Base-by-base conservation (phyloP, 2,797 vertebrate genomes). In the Premnoplex brunnescens region DNA sequence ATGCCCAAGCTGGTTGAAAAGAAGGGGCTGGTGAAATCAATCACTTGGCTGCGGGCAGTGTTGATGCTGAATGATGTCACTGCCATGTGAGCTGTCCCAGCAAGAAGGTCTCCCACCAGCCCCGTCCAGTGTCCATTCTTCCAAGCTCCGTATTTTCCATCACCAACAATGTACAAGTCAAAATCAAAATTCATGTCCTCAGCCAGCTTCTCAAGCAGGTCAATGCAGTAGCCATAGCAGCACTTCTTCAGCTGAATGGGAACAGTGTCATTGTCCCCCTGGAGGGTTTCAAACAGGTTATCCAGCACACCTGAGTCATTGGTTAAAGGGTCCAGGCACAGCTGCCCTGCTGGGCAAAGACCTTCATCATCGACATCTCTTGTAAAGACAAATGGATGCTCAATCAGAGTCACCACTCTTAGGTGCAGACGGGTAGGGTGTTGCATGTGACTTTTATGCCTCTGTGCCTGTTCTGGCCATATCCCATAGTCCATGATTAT, bases 1-100 rank as follows among this genome's bases (percentile, higher is more conserved):
- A 99, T 99, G 76, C 99, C 99, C 97, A 99, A 95, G 96, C 99
- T 99, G 89, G 99, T 99, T 85, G 99, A 99, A 98, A 99, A 99
- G 97, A 99, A 99, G 23, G 99, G 99, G 27, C 99, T 99, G 73
- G 99, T 99, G 97, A 99, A 99, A 97, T 99, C 99, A 80, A 99
- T 99, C 86, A 99, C 99, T 96, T 99, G 99, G 97, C 99, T 99
- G 69, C 99, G 98, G 49, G 99, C 99, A 24, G 99, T 99, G 93
- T 99, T 99, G 94, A 99, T 99, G 96, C 99, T 99, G 93, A 99
- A 99, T 10, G 99, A 99, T 1, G 99, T 99, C 77, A 99, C 99
- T 9, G 99, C 99, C 97, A 99, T 97, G 84, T 99, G 98, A 62
- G 99, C 99, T 7, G 99, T 98, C 10, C 99, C 99, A 83, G 98